Percentiles rank a stretch among this genome's conserved stretches.
Conservation (phyloP, 1,140 invertebrate species). For the Cepaea nemoralis region DNA sequence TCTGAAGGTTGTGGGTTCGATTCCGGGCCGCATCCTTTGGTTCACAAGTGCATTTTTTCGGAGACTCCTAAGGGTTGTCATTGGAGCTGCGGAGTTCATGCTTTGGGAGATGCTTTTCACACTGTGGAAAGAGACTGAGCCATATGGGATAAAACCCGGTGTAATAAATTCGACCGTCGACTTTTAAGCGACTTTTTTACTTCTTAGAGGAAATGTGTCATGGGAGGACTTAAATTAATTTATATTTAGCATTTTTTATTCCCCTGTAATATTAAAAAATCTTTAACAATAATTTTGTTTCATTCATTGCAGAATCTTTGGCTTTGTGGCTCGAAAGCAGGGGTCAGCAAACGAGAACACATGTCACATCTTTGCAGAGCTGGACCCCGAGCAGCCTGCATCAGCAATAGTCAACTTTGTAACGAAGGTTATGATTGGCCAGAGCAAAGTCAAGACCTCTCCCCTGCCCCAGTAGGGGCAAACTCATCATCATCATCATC, state of each 20-base stretch:
- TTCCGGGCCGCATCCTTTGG: too few species aligned
- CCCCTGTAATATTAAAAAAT: not conserved
- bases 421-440: conserved; percentile 82
- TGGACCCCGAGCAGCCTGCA: conserved; percentile 94
- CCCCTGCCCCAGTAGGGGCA: not conserved
- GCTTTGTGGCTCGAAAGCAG: conserved; percentile 91
- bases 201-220: not conserved
- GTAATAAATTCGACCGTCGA: too few species aligned
- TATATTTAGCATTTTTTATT: not conserved
- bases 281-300: not conserved
- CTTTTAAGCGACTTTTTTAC: not conserved
- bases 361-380: conserved; percentile 95
- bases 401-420: conserved; percentile 96
- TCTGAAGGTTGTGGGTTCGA: too few species aligned
- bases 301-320: conserved; percentile 77
- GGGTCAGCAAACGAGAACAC: conserved; percentile 88
- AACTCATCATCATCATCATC: not conserved
- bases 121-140: too few species aligned
- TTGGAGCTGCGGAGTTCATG: too few species aligned
- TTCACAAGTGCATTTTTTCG: too few species aligned
- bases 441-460: conserved; percentile 63
- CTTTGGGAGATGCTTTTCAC: too few species aligned
- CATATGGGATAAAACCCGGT: too few species aligned
- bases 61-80: too few species aligned
- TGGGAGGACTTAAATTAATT: too few species aligned